Evolutionary conservation across 2,888 invertebrate genomes (phyloP), one percentile per base, ranked within the genome.

Genomic region (Arctia plantaginis): DNA sequence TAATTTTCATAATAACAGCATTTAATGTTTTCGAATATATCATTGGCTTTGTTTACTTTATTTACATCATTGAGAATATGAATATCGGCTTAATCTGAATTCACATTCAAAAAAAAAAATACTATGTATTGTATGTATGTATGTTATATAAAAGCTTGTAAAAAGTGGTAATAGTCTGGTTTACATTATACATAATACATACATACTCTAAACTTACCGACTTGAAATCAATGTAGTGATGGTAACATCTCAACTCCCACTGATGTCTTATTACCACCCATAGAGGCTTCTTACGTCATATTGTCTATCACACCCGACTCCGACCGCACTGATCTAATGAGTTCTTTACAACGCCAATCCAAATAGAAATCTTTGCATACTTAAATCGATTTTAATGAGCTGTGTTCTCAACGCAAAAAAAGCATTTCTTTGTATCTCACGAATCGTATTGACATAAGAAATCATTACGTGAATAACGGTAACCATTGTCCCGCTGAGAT

Each of bases 181-280:
- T n/a, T n/a, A n/a, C n/a, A n/a, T n/a, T n/a, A n/a, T n/a, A n/a
- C n/a, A n/a, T n/a, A n/a, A n/a, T n/a, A n/a, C n/a, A n/a, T n/a
- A n/a, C n/a, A n/a, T n/a, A n/a, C n/a, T n/a, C n/a, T n/a, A n/a
- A n/a, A n/a, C n/a, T n/a, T 47, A 20, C 6, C 18, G 18, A 20
- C 20, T 30, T 6, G 18, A 55, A 27, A 15, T 92, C 89, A 91
- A 91, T 86, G 87, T 90, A 88, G 85, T 91, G 84, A 30, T 82
- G 78, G 77, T 80, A 83, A 79, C 79, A 71, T 84, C 79, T 82
- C 77, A 82, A 84, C 84, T 86, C 79, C 83, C 86, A 86, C 89
- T 90, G 90, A 90, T 90, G 77, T 87, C 93, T 94, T 90, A 92
- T 94, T 93, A 92, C 89, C 93, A 91, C 90, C 90, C 92, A 92